phyloP scores from a whole-genome alignment of 35 echinoderm and acorn worm genomes.

The Ophiothrix spiculata region DNA sequence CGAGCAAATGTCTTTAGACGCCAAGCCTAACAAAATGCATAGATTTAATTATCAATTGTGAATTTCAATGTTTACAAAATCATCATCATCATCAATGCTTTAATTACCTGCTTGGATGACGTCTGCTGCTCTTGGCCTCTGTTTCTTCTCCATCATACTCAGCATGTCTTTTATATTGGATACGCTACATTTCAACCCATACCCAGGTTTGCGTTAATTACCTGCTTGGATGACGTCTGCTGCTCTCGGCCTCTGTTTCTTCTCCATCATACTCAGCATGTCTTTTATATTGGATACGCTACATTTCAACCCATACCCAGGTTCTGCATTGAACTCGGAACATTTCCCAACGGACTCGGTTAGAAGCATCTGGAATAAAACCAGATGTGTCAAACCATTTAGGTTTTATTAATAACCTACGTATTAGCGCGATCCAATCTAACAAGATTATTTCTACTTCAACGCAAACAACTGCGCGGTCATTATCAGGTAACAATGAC shows the following conservation, averaged over 20 bases:
- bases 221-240: not conserved
- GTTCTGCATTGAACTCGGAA: conserved; percentile 74
- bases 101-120: not conserved
- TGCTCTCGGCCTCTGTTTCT: conserved; percentile 4
- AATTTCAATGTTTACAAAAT: too few species aligned
- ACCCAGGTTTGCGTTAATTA: conserved; percentile 48
- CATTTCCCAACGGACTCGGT: conserved; percentile 55
- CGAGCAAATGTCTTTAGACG: too few species aligned
- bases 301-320: conserved; percentile 81
- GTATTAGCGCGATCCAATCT: too few species aligned
- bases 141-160: conserved; percentile 2
- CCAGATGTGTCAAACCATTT: not conserved
- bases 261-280: conserved; percentile 50
- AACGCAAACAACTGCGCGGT: too few species aligned
- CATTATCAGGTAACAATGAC: too few species aligned
- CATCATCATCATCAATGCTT: not conserved
- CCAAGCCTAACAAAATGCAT: too few species aligned
- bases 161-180: conserved; percentile 71
- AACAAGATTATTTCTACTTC: too few species aligned
- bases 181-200: conserved; percentile 70
- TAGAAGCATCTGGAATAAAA: conserved; percentile 46
- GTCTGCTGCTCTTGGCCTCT: conserved; percentile 1
- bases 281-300: conserved; percentile 53
- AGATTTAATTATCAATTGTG: too few species aligned
- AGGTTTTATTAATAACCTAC: not conserved